These are phyloP conservation scores for Sisor rabdophorus DNA, from an alignment of 2,113 vertebrate genomes.

Conservation along the genomic window DNA sequence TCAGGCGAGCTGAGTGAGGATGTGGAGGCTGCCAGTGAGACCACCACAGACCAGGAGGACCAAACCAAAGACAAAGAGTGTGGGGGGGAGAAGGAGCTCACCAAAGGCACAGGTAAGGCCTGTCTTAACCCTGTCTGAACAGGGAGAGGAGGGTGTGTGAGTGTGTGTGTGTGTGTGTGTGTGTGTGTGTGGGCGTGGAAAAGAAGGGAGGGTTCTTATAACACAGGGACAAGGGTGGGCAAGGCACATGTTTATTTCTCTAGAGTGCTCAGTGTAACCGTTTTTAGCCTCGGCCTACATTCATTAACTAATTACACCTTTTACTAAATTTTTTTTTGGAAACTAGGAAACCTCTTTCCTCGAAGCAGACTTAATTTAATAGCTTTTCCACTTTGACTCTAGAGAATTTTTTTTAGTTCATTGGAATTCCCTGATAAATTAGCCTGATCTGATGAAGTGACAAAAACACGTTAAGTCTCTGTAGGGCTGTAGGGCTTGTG, in stretches of 20 bases:
- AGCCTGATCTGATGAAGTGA: slow-evolving; percentile 54
- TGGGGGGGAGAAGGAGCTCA: slow-evolving; percentile 87
- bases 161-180: not conserved
- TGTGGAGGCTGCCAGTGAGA: slow-evolving; percentile 88
- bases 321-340: slow-evolving; percentile 36
- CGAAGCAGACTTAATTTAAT: slow-evolving; percentile 44
- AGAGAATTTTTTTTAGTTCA: slow-evolving; percentile 26
- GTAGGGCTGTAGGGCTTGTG: slow-evolving; percentile 53
- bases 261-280: slow-evolving; percentile 3
- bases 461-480: slow-evolving; percentile 45
- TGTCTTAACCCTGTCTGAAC: slow-evolving; percentile 53
- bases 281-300: slow-evolving; percentile 34
- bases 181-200: too few relatives aligned
- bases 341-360: slow-evolving; percentile 44
- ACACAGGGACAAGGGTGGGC: not conserved
- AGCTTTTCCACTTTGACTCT: slow-evolving; percentile 39
- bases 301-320: slow-evolving; percentile 53
- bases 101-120: slow-evolving; percentile 88
- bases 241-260: slow-evolving; percentile 12
- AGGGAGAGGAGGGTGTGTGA: not conserved
- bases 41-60: slow-evolving; percentile 86
- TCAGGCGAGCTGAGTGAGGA: slow-evolving; percentile 93
- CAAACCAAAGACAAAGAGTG: slow-evolving; percentile 89
- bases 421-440: slow-evolving; percentile 49
- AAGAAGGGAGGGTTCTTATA: not conserved